Evolutionary conservation across 2,113 vertebrate genomes (phyloP).

Genomic region (Leptosomus discolor): DNA sequence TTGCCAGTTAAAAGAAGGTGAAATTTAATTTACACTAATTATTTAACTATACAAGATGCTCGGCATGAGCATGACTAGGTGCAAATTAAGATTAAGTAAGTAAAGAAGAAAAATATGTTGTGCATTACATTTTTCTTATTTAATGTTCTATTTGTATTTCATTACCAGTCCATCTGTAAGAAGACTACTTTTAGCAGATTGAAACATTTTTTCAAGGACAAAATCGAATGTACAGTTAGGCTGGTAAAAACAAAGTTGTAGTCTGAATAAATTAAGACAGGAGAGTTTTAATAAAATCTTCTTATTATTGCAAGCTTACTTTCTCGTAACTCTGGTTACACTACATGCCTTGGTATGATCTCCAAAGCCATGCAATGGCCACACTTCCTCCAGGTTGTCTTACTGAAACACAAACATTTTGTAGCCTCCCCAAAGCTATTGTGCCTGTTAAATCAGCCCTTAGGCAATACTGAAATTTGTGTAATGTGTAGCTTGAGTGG

Average conservation of each 20-base stretch:
- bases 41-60: slow-evolving; percentile 4
- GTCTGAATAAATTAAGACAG: background rate
- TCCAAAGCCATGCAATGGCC: background rate
- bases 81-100: slow-evolving; percentile 44
- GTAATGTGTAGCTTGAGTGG: fast-evolving
- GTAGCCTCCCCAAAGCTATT: background rate
- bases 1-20: background rate
- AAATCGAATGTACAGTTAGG: background rate
- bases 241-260: background rate
- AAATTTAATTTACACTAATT: slow-evolving; percentile 51
- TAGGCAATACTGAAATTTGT: background rate
- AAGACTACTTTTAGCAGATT: slow-evolving; percentile 24
- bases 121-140: background rate
- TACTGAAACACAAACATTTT: background rate
- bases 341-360: background rate
- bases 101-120: background rate
- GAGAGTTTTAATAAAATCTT: background rate
- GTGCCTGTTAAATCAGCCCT: background rate
- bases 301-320: background rate
- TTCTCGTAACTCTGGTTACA: background rate
- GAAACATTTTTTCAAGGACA: background rate
- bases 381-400: background rate
- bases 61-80: slow-evolving; percentile 27
- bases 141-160: slow-evolving; percentile 23
- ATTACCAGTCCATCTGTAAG: slow-evolving; percentile 40